These are phyloP conservation scores for Antedon mediterranea DNA, from an alignment of 53 echinoderm and acorn worm species.

Conservation along the genomic window DNA sequence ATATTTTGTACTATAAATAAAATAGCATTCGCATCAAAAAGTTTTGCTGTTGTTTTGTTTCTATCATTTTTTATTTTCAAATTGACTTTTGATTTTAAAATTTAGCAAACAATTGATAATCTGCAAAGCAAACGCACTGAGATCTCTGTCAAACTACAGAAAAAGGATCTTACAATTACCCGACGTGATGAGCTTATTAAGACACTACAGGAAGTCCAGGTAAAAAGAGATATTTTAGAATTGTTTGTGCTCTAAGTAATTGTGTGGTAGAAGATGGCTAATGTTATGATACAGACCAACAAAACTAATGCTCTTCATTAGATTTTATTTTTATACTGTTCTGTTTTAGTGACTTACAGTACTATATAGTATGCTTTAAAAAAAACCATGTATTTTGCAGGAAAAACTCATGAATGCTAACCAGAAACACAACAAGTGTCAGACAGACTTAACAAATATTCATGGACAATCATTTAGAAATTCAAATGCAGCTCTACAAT, in stretches of 20 bases:
- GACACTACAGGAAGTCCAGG: background rate
- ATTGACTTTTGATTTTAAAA: no score
- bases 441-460: background rate
- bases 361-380: no score
- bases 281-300: no score
- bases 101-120: background rate
- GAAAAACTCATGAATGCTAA: background rate
- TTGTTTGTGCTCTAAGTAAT: no score
- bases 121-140: background rate
- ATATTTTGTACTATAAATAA: background rate
- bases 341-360: no score
- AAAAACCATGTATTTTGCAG: no score
- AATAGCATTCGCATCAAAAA: no score
- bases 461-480: background rate
- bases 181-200: background rate
- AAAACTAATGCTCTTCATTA: no score
- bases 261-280: no score
- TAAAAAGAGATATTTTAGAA: background rate
- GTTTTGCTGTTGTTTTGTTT: no score
- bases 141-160: background rate
- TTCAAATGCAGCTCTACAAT: background rate
- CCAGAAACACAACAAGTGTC: background rate
- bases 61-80: no score
- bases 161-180: background rate
- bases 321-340: no score